Base-by-base conservation (phyloP, 2,113 vertebrate species). In the Embiotoca jacksoni region DNA sequence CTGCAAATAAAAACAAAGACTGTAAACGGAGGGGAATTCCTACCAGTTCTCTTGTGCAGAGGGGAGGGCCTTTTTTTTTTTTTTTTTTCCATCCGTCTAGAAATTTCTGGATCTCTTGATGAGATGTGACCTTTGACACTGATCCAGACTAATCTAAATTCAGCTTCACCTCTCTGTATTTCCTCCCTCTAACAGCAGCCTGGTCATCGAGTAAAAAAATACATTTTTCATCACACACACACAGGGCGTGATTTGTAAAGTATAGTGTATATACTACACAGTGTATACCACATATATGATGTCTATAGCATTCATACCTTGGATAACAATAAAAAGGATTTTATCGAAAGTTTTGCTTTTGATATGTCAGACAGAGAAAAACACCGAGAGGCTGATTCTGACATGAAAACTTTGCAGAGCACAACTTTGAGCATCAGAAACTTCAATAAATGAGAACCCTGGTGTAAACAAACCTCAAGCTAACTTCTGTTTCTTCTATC, bases 391-490 rank as follows among this genome's bases (percentile, higher is more conserved):
- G 67, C 52, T 16, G 44, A 78, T 64, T 71, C 69, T 76, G 66
- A 76, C 66, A 44, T 67, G 16, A 37, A 50, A 70, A 67, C 68
- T 67, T 80, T 46, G 57, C 57, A 69, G 81, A 85, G 72, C 80
- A 72, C 65, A 83, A 83, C 80, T 80, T 33, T 54, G 30, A 81
- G 23, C 73, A 46, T 69, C 44, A 64, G 52, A 82, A 80, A 85
- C 65, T 72, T 83, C 47, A 82, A 82, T 84, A 84, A 90, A 88
- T 46, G 70, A 80, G 80, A 86, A 62, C 81, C 78, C 80, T 65
- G 71, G 78, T 82, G 78, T 80, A 79, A 84, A 82, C 81, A 79
- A 69, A 71, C 54, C 65, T 1, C 8, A 11, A 60, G 33, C 7
- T 65, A 53, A 71, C 47, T 15, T 61, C 57, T 70, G 37, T 81